Evolutionary conservation across 2,113 vertebrate species (phyloP), one percentile per base, ranked within the genome.

Genomic region (Thryonomys swinderianus): DNA sequence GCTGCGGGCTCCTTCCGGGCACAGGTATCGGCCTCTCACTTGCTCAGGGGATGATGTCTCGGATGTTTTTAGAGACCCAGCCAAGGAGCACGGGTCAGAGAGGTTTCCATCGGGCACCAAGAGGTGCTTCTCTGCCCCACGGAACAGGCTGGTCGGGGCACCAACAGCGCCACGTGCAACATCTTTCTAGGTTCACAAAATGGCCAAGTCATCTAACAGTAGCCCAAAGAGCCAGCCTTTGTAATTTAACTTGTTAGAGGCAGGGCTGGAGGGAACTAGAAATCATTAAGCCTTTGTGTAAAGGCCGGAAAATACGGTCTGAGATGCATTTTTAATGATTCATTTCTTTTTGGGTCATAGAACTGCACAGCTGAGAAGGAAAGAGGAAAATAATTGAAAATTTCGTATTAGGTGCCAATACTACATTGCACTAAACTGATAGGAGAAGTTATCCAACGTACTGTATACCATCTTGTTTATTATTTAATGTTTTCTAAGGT

Each of bases 401-500:
- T 74, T 81, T 96, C 81, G 92, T 93, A 78, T 66, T 81, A 23
- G 88, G 96, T 98, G 83, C 88, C 88, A 98, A 97, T 74, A 90
- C 83, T 48, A 82, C 90, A 85, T 96, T 95, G 87, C 94, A 95
- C 88, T 96, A 94, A 95, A 73, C 86, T 59, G 81, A 69, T 62
- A 74, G 88, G 95, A 97, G 88, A 88, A 67, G 71, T 95, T 97
- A 95, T 85, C 82, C 92, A 95, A 94, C 90, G 91, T 97, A 96
- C 97, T 89, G 25, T 94, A 94, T 91, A 85, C 80, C 78, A 64
- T 91, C 95, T 82, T 97, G 84, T 74, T 96, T 95, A 88, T 89
- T 96, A 96, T 85, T 96, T 79, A 93, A 95, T 96, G 67, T 97
- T 96, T 95, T 96, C 64, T 97, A 97, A 96, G 93, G 89, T 96